phyloP scores from a whole-genome alignment of 2,797 vertebrate genomes.

The Somateria mollissima region DNA sequence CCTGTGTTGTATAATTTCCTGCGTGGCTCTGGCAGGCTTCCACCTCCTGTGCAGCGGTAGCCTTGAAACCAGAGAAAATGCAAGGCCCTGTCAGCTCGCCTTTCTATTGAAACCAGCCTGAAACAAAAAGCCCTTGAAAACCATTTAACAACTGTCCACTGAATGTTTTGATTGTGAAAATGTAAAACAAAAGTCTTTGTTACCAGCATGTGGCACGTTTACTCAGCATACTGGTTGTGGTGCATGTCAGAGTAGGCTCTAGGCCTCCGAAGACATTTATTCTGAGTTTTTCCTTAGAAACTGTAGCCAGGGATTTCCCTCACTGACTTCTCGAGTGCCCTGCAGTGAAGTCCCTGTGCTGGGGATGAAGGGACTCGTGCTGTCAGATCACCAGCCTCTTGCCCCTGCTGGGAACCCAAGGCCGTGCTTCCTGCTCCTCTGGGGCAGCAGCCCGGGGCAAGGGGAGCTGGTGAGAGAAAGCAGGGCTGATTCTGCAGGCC shows the following conservation, averaged over 20 bases:
- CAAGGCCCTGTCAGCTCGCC: not conserved
- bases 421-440: not conserved
- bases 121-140: constrained; percentile 38
- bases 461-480: not conserved
- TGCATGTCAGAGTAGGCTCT: not conserved
- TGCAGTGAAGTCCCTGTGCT: not conserved
- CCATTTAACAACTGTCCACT: not conserved
- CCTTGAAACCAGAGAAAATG: not conserved
- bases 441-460: not conserved
- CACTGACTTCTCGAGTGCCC: not conserved
- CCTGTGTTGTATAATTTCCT: not conserved
- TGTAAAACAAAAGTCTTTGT: not conserved
- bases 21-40: not conserved
- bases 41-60: not conserved
- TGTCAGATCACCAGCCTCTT: not conserved
- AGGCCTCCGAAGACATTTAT: not conserved
- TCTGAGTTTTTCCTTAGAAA: not conserved
- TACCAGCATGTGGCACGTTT: not conserved
- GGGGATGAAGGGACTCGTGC: not conserved
- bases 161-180: not conserved
- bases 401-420: not conserved
- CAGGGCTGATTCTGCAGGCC: not conserved
- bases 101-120: not conserved
- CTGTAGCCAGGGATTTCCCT: not conserved
- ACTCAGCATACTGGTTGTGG: not conserved